Base-by-base conservation (phyloP, 2,113 vertebrate species). In the Tetrao urogallus region DNA sequence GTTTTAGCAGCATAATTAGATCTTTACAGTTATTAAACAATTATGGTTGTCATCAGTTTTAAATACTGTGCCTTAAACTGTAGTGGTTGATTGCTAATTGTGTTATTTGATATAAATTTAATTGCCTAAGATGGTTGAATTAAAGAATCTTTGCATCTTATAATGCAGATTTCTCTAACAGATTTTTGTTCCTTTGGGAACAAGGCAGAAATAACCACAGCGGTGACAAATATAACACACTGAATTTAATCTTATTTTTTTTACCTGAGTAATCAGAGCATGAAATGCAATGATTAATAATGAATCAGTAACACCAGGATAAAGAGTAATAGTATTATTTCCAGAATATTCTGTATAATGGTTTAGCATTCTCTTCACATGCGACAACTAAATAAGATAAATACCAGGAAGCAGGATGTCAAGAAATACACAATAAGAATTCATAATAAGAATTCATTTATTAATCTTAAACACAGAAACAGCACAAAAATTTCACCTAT, bases 231-330 rank as follows among this genome's bases (percentile, higher is more conserved):
- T 60, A 45, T 48, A 88, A 34, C 38, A 3, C 57, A 72, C 21
- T 64, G 38, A 80, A 74, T 87, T 66, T 67, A 65, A 52, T 50
- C 52, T 71, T 80, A 77, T 88, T 7, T 4, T 1, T 58, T 83
- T 76, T 70, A 60, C 40, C 28, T 73, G 38, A 71, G 17, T 61
- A 83, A 90, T 67, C 52, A 86, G 52, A 74, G 47, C 65, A 77
- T 86, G 22, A 95, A 92, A 93, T 81, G 3, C 19, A 72, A 47
- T 61, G 10, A 15, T 83, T 94, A 92, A 88, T 81, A 92, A 77
- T 63, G 65, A 63, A 82, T 72, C 75, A 69, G 40, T 60, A 13
- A n/a, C 20, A 45, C 4, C 17, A 63, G 47, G 21, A 69, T 73
- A 81, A 83, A 34, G 8, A 64, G 8, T 47, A 81, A 20, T 42